Conservation (phyloP, 2,797 vertebrate species). For the Stomatorhinus walkeri region DNA sequence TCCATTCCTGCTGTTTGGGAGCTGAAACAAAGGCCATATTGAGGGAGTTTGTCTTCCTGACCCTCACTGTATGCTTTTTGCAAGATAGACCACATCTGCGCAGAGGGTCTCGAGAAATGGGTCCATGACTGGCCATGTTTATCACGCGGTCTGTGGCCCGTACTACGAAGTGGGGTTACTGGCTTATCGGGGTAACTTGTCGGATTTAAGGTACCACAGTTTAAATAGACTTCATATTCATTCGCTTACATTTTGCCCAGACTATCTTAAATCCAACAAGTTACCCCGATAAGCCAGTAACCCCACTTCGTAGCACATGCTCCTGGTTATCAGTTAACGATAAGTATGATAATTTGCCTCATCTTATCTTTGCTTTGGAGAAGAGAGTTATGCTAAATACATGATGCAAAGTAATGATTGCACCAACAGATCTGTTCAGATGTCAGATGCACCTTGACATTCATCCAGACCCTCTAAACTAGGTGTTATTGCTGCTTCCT, state of each 20-base stretch:
- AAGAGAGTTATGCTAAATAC: not conserved
- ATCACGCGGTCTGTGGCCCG: not conserved
- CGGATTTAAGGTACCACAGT: too few relatives aligned
- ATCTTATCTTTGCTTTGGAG: not conserved
- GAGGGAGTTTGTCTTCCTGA: not conserved
- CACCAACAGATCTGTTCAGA: not conserved
- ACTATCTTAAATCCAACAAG: too few relatives aligned
- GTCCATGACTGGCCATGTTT: not conserved
- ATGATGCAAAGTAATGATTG: not conserved
- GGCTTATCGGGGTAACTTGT: too few relatives aligned
- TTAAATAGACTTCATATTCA: too few relatives aligned
- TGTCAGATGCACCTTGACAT: not conserved
- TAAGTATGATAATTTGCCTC: not conserved
- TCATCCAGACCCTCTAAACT: not conserved
- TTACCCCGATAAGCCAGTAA: too few relatives aligned
- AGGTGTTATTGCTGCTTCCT: not conserved
- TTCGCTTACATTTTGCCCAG: too few relatives aligned
- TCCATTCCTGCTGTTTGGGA: not conserved
- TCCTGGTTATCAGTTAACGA: not conserved
- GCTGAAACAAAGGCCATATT: not conserved
- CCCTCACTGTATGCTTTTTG: not conserved
- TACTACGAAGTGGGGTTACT: too few relatives aligned
- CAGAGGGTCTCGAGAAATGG: not conserved
- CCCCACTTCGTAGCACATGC: too few relatives aligned
- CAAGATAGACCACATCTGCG: not conserved